Evolutionary conservation across 2,797 vertebrate genomes (phyloP), one percentile per base, ranked within the genome.

Genomic region (Lateolabrax maculatus): DNA sequence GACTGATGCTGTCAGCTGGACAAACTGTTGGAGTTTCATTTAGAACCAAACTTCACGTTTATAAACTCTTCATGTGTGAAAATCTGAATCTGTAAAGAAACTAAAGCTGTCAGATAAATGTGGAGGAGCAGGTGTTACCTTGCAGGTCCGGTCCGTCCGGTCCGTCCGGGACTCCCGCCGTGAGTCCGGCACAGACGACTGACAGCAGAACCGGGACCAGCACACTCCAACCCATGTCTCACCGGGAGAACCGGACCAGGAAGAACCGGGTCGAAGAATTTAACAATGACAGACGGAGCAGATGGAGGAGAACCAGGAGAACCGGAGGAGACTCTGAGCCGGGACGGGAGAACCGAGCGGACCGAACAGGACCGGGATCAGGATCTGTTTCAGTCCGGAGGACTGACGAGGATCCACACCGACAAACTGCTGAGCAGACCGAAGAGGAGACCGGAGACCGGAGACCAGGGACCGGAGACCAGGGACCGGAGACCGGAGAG

Each of bases 61-160:
- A n/a, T n/a, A n/a, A n/a, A n/a, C n/a, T n/a, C n/a, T n/a, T n/a
- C n/a, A n/a, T n/a, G n/a, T n/a, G n/a, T n/a, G n/a, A n/a, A n/a
- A n/a, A n/a, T n/a, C n/a, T n/a, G n/a, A n/a, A n/a, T n/a, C n/a
- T n/a, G n/a, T n/a, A n/a, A n/a, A n/a, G n/a, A n/a, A n/a, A n/a
- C n/a, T n/a, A n/a, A n/a, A n/a, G n/a, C n/a, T n/a, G n/a, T n/a
- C n/a, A n/a, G n/a, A n/a, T n/a, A n/a, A n/a, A n/a, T n/a, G n/a
- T n/a, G n/a, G n/a, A n/a, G n/a, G n/a, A n/a, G n/a, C n/a, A n/a
- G n/a, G n/a, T n/a, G n/a, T 34, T 34, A 93, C 91, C 92, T 90
- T 88, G 90, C 13, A 71, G 60, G 9, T 90, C 90, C 37, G 81
- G 52, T 70, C 77, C 63, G 9, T 90, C 90, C 37, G 81, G 52